These are phyloP conservation scores for Dasyurus viverrinus DNA, from an alignment of 2,113 vertebrate species.

Conservation along the genomic window DNA sequence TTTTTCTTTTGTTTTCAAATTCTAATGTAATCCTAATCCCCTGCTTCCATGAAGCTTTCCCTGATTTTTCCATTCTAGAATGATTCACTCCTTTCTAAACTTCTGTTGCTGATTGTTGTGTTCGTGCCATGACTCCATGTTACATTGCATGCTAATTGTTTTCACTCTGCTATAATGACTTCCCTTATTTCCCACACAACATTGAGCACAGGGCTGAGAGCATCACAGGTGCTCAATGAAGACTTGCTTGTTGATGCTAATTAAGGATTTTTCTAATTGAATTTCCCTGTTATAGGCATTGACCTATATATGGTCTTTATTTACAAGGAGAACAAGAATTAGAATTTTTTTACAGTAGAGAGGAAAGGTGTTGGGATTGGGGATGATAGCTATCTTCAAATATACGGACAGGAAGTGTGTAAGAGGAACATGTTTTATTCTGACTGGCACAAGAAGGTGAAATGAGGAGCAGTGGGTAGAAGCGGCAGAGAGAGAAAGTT, in stretches of 20 bases:
- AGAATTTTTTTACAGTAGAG: neutral
- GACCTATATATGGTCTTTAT: conserved; percentile 31
- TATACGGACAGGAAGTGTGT: neutral
- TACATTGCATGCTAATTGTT: neutral
- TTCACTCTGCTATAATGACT: neutral
- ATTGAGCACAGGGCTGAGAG: neutral
- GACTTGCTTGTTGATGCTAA: conserved; percentile 19
- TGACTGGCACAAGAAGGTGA: neutral
- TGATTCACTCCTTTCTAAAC: neutral
- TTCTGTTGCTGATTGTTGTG: neutral
- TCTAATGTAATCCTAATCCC: neutral
- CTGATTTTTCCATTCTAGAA: neutral
- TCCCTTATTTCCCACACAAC: neutral
- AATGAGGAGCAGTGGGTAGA: neutral
- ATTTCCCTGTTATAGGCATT: conserved; percentile 17
- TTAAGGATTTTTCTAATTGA: neutral
- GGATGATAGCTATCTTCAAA: neutral
- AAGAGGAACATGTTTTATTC: neutral
- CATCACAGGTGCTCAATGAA: neutral
- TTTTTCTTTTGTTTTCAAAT: neutral
- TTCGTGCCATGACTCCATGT: neutral
- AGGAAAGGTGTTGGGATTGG: neutral
- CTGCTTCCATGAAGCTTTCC: neutral
- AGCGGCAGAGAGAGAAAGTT: neutral
- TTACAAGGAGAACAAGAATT: neutral